Conservation (phyloP, 2,113 vertebrate species). For the Dipodomys merriami region DNA sequence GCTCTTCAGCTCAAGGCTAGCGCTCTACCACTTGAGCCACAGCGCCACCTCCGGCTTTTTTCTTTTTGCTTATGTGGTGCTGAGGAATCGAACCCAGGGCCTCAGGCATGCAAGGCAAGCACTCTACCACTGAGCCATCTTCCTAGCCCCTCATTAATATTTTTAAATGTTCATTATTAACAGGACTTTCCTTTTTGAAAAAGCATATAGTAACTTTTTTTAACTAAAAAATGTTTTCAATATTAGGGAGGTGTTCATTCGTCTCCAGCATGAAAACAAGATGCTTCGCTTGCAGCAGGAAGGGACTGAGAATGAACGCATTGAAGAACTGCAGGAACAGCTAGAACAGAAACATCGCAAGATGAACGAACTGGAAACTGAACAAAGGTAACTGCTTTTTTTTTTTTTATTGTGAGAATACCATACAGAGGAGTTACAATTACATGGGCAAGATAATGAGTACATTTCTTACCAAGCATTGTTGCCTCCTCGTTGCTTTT, state of each 20-base stretch:
- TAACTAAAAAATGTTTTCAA: slow-evolving; percentile 50
- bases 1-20: too few relatives aligned
- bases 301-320: slow-evolving; percentile 92
- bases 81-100: too few relatives aligned
- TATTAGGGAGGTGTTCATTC: slow-evolving; percentile 95
- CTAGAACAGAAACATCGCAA: slow-evolving; percentile 93
- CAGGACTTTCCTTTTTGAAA: background rate
- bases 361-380: slow-evolving; percentile 92
- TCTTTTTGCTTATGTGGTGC: too few relatives aligned
- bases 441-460: too few relatives aligned
- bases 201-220: background rate
- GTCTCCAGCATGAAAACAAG: slow-evolving; percentile 97
- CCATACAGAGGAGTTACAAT: too few relatives aligned
- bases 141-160: background rate
- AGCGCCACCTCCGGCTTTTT: too few relatives aligned
- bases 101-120: too few relatives aligned
- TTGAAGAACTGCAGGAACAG: slow-evolving; percentile 90
- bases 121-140: too few relatives aligned
- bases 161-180: slow-evolving; percentile 31
- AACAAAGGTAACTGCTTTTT: slow-evolving; percentile 87
- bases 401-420: too few relatives aligned
- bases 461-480: too few relatives aligned
- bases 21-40: too few relatives aligned
- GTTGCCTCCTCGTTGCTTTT: too few relatives aligned
- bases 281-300: slow-evolving; percentile 96